These are phyloP conservation scores for Agrenia bidenticulata DNA, from an alignment of 2,888 invertebrate genomes.

Conservation along the genomic window DNA sequence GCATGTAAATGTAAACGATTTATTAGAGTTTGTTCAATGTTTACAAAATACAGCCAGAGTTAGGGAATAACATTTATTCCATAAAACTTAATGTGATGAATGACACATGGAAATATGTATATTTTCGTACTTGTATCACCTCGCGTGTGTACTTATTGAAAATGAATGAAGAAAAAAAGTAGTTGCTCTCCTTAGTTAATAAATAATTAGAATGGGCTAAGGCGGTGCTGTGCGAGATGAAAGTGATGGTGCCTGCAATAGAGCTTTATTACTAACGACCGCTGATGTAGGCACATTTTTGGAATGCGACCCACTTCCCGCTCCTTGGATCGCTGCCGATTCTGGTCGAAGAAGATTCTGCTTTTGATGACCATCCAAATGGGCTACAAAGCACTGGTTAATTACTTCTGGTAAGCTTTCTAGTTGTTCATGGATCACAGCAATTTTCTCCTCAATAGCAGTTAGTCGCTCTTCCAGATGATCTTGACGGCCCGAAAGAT, in stretches of 20 bases:
- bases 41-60: neutral
- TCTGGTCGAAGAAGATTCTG: slow-evolving; percentile 49
- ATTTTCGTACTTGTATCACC: too few relatives aligned
- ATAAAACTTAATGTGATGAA: too few relatives aligned
- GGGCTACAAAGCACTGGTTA: slow-evolving; percentile 50
- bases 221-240: slow-evolving; percentile 40
- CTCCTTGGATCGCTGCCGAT: slow-evolving; percentile 34
- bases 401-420: slow-evolving; percentile 56
- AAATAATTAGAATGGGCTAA: too few relatives aligned
- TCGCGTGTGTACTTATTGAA: too few relatives aligned
- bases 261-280: slow-evolving; percentile 36
- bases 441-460: slow-evolving; percentile 88
- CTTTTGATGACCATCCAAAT: slow-evolving; percentile 32
- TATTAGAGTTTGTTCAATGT: slow-evolving; percentile 4
- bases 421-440: slow-evolving; percentile 80
- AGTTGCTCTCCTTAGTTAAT: too few relatives aligned
- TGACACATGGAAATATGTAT: too few relatives aligned
- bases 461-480: slow-evolving; percentile 88
- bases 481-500: slow-evolving; percentile 93
- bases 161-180: too few relatives aligned
- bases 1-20: slow-evolving; percentile 11
- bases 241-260: slow-evolving; percentile 39
- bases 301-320: slow-evolving; percentile 40
- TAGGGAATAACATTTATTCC: too few relatives aligned
- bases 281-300: slow-evolving; percentile 53